Conservation (phyloP, 1,140 invertebrate species). For the Aethina tumida region DNA sequence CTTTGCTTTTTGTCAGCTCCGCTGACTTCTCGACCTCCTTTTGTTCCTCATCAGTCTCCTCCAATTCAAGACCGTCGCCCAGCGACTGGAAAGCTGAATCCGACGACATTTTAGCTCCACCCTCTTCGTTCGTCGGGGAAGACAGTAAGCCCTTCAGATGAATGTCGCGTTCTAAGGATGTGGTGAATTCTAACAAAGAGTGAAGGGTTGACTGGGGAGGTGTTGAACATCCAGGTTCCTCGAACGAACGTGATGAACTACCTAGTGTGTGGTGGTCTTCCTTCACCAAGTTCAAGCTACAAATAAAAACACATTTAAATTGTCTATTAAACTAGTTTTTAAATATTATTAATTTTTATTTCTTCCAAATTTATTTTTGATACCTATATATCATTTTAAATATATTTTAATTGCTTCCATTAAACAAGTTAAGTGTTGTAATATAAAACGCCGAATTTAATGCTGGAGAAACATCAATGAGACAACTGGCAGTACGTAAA, state of each 20-base stretch:
- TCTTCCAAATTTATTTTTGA: too few species aligned
- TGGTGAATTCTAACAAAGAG: conserved; percentile 24
- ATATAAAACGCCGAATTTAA: too few species aligned
- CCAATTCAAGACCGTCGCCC: conserved; percentile 33
- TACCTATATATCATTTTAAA: too few species aligned
- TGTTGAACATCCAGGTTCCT: conserved; percentile 15
- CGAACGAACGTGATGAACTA: conserved; percentile 12
- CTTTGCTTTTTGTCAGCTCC: conserved; percentile 5
- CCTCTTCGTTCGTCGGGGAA: conserved; percentile 10
- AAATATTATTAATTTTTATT: too few species aligned
- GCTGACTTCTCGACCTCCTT: conserved; percentile 11
- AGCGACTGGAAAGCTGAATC: conserved; percentile 36
- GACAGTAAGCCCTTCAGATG: conserved; percentile 22
- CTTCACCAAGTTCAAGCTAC: too few species aligned
- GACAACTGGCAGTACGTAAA: too few species aligned
- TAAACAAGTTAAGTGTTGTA: too few species aligned
- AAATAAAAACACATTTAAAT: too few species aligned
- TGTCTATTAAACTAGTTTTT: too few species aligned
- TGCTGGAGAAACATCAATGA: too few species aligned
- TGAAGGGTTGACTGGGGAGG: conserved; percentile 4
- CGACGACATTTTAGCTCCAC: conserved; percentile 39
- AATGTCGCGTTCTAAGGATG: conserved; percentile 28
- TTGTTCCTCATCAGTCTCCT: conserved; percentile 16
- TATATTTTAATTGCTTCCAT: too few species aligned
- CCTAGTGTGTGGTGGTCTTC: conserved; percentile 13